A percentile compares a stretch with the other conserved stretches of the same genome.
phyloP scores from a whole-genome alignment of 2,113 vertebrate species.

The Anthoscopus minutus region DNA sequence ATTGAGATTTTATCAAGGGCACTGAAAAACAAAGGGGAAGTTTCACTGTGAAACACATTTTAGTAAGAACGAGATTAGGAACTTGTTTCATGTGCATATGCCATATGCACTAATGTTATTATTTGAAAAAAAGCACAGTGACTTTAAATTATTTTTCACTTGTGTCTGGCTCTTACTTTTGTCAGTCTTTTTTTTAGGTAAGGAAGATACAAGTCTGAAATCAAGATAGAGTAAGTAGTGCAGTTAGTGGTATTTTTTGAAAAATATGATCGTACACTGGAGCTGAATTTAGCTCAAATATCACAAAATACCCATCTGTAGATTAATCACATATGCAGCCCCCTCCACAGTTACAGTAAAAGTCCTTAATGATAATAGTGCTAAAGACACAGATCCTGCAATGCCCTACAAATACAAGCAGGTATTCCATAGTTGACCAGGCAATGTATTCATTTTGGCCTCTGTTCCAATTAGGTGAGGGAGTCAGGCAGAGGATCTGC shows the following conservation, averaged over 20 bases:
- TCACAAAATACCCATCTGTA: neutral
- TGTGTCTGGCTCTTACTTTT: neutral
- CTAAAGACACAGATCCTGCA: neutral
- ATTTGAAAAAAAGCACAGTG: neutral
- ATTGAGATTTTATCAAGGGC: neutral
- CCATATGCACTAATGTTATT: neutral
- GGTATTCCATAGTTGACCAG: neutral
- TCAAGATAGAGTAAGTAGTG: neutral
- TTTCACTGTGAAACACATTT: neutral
- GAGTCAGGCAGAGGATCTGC: neutral
- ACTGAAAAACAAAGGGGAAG: neutral
- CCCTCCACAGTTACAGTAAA: neutral
- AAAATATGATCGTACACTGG: neutral
- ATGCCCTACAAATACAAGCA: neutral
- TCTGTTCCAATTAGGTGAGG: neutral
- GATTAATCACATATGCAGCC: neutral
- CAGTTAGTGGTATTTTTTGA: neutral
- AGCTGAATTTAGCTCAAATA: neutral
- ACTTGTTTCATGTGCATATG: neutral
- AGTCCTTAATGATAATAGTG: neutral
- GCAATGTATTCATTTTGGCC: neutral
- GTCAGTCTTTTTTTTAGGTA: neutral
- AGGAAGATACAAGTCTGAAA: neutral
- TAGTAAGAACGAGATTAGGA: neutral
- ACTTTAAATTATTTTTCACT: neutral